Evolutionary conservation across 2,797 vertebrate species (phyloP), one percentile per base, ranked within the genome.

Genomic region (Botia almorhae): DNA sequence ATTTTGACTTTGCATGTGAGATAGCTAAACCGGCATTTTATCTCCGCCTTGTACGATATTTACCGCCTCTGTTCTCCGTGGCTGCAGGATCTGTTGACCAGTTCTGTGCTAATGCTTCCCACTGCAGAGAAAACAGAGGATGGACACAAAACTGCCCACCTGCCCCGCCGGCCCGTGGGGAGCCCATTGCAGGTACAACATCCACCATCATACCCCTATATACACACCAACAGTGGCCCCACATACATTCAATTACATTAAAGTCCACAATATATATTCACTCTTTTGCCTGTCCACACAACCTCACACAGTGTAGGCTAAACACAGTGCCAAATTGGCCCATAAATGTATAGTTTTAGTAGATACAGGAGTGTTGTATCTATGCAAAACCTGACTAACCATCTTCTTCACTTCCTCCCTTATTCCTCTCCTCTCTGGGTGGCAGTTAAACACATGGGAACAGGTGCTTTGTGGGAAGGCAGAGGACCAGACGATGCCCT

Each of bases 391-490:
- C 75, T 60, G 23, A 48, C 39, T 11, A 69, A 58, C 68, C 6
- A 5, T 46, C 43, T 50, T 61, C 39, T 39, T 5, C 55, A 33
- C 43, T 21, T 58, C 29, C n/a, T 56, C 16, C 64, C 21, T 81
- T 46, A 36, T 82, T 14, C 73, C 12, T 4, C 51, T 82, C 29
- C 50, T 19, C 29, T 29, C n/a, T 1, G 1, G 4, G n/a, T 87
- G 95, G 94, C 95, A 97, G 87, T 91, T 97, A 74, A 93, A 88
- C 4, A 61, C 95, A 82, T 99, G 98, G 97, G 98, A 99, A 85
- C 90, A 95, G 3, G 91, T 92, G 0, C 95, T 96, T 87, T 98
- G 96, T 7, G 96, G 96, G 82, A 98, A 99, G 90, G 93, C 91
- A 0, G 98, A 98, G 82, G 97, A 98, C 72, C 96, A 96, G 83